Conservation (phyloP, 2,797 vertebrate species). For the Otolemur crassicaudatus region DNA sequence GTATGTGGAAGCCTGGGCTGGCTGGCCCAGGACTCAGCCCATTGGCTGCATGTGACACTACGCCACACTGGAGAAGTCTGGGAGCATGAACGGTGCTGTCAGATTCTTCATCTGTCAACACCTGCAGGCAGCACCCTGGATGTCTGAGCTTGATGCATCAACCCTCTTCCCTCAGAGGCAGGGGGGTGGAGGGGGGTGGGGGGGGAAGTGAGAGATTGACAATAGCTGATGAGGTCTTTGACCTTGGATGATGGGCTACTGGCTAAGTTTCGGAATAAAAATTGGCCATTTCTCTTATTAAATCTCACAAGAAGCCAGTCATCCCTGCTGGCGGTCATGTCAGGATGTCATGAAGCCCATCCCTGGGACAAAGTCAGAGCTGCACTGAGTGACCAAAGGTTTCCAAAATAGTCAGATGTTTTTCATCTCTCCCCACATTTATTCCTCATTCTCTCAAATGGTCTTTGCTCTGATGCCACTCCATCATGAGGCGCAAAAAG, state of each 20-base stretch:
- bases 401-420: neutral
- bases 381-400: neutral
- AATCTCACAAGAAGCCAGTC: neutral
- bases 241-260: neutral
- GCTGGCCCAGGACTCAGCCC: neutral
- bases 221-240: neutral
- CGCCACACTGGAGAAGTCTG: neutral
- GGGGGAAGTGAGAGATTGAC: neutral
- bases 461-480: neutral
- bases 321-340: neutral
- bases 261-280: neutral
- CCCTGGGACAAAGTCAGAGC: neutral
- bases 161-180: neutral
- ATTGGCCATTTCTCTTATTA: neutral
- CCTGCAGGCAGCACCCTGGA: neutral
- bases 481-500: neutral
- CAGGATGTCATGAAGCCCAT: neutral
- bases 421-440: neutral
- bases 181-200: too few species aligned
- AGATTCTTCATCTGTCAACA: neutral
- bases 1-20: neutral
- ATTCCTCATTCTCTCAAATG: neutral
- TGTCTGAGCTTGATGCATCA: neutral
- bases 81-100: neutral
- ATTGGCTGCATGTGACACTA: neutral